phyloP scores from a whole-genome alignment of 2,797 vertebrate genomes.

The Sylvilagus floridanus region DNA sequence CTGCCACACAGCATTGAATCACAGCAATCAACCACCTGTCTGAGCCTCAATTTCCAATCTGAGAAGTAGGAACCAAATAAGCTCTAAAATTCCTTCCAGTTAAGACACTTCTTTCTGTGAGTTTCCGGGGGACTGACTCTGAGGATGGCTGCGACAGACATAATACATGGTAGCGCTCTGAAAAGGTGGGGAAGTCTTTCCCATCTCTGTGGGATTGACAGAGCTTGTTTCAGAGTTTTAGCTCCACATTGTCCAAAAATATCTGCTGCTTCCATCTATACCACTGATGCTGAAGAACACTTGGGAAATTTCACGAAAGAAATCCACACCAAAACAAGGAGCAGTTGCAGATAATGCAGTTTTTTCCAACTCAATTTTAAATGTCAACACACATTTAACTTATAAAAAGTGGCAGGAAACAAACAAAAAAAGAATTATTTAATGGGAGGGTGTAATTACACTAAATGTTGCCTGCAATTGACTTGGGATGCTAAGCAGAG shows the following conservation, averaged over 20 bases:
- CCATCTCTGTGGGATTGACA: not conserved
- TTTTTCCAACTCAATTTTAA: constrained; percentile 59
- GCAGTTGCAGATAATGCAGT: not conserved
- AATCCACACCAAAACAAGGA: constrained; percentile 31
- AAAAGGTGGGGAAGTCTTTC: not conserved
- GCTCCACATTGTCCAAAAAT: not conserved
- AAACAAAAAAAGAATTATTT: constrained; percentile 14
- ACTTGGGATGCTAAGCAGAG: constrained; percentile 45
- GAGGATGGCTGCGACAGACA: not conserved
- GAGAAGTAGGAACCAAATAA: not conserved
- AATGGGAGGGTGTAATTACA: constrained; percentile 57
- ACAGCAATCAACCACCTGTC: not conserved
- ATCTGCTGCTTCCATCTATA: not conserved
- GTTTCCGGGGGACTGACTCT: not conserved
- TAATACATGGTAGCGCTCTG: not conserved
- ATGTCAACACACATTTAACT: constrained; percentile 56
- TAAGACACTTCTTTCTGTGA: constrained; percentile 1
- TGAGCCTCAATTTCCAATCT: not conserved
- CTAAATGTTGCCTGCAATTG: not conserved
- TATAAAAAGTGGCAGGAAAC: constrained; percentile 40
- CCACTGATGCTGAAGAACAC: not conserved
- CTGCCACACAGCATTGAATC: not conserved
- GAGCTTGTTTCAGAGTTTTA: not conserved
- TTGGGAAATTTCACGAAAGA: not conserved
- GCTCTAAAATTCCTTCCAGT: not conserved